Evolutionary conservation across 1,140 invertebrate genomes (phyloP), one percentile per base, ranked within the genome.

Genomic region (Drosophila sturtevanti): DNA sequence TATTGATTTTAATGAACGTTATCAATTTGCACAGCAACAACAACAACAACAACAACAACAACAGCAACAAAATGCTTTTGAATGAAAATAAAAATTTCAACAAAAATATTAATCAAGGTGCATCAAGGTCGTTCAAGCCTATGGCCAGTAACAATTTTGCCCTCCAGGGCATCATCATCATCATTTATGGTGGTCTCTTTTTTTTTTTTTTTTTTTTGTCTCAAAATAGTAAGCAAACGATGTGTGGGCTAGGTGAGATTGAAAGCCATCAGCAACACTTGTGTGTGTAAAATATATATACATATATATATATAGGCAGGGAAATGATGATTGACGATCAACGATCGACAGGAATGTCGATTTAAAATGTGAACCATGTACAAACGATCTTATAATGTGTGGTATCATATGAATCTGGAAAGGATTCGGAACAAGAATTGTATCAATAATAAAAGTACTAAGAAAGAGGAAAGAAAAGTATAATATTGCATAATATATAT

Each of bases 1-100:
- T 76, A 86, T 86, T 86, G 82, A 87, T 87, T 86, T 86, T 87
- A 86, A 86, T 87, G 82, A 81, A 67, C 65, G 81, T 82, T 87
- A 86, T 86, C 68, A 87, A 87, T 87, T 86, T 82, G 54, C 70
- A 56, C 69, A 59, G 67, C 62, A n/a, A 55, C 72, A 74, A 70
- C 35, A 38, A 51, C 37, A 72, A 60, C 44, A 77, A 64, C 62
- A 68, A 66, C 59, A 44, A 55, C 72, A 74, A 70, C 35, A 38
- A 51, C 37, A 72, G 56, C 44, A 77, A 64, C 62, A 68, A 66
- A 54, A 44, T 41, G 34, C 51, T 31, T 6, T 31, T 6, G 27
- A 31, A 4, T 31, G 27, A 31, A 31, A 35, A 12, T 10, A 12
- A 35, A 35, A 35, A 35, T 35, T 35, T 35, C 34, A 35, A 44